Evolutionary conservation across 2,888 invertebrate species (phyloP).

Genomic region (Oxytorus armatus): DNA sequence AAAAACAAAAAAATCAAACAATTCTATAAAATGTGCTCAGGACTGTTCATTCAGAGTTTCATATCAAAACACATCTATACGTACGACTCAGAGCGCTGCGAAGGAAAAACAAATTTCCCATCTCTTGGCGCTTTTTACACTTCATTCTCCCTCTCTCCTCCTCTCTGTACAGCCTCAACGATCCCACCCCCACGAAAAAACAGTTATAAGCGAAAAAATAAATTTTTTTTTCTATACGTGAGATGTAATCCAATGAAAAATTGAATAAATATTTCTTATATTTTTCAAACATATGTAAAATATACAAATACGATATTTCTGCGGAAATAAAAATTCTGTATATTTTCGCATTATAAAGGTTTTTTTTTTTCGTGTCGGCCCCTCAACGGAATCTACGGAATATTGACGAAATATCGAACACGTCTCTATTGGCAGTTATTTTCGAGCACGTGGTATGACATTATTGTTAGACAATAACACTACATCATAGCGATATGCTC

Average conservation of each 20-base stretch:
- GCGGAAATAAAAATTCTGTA: no score
- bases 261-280: no score
- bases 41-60: conserved; percentile 30
- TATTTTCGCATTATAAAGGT: no score
- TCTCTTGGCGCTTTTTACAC: conserved; percentile 19
- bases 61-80: conserved; percentile 48
- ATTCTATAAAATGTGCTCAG: conserved; percentile 59
- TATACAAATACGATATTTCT: no score
- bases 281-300: no score
- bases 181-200: no score
- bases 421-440: conserved; percentile 63
- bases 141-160: neutral
- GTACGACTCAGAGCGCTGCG: conserved; percentile 41
- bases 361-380: no score
- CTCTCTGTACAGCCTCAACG: conserved; percentile 42
- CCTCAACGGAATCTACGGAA: conserved; percentile 24
- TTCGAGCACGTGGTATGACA: conserved; percentile 39
- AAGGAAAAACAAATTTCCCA: conserved; percentile 24
- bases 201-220: no score
- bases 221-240: no score
- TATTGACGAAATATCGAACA: conserved; percentile 29
- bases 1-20: conserved; percentile 52
- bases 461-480: conserved; percentile 57
- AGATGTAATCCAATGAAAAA: no score
- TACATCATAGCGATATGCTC: conserved; percentile 34